A percentile compares a stretch with the other conserved stretches of the same genome.
Conservation (phyloP, 2,113 vertebrate genomes). For the Promerops cafer region DNA sequence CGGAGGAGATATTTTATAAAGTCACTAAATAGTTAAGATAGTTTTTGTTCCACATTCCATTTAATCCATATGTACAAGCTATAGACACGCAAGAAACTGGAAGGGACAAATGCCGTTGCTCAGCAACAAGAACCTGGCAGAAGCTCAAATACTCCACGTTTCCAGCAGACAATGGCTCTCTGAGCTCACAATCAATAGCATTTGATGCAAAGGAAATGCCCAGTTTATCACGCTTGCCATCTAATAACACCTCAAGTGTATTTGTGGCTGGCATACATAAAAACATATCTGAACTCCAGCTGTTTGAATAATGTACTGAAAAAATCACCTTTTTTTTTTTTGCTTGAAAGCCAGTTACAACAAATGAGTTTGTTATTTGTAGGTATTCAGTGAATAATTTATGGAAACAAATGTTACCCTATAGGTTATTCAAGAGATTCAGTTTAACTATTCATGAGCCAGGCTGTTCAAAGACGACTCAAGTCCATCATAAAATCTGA, state of each 20-base stretch:
- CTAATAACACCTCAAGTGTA: constrained; percentile 35
- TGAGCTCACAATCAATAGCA: constrained; percentile 45
- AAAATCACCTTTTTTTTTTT: background rate
- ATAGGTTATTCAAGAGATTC: background rate
- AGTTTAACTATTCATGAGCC: background rate
- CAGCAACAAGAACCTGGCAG: constrained; percentile 64
- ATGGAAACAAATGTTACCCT: constrained; percentile 29
- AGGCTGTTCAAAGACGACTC: background rate
- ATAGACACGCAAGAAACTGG: constrained; percentile 36
- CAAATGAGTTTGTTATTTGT: constrained; percentile 5
- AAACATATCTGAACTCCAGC: constrained; percentile 7
- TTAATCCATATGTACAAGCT: constrained; percentile 53
- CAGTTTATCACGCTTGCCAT: constrained; percentile 24
- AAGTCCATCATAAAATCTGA: background rate
- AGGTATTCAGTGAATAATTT: constrained; percentile 47
- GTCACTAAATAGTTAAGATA: constrained; percentile 40
- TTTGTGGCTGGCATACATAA: background rate
- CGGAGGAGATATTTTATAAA: background rate
- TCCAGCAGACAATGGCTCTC: constrained; percentile 50
- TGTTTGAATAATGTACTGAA: constrained; percentile 21
- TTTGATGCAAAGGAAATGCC: constrained; percentile 56
- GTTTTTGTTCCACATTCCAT: background rate
- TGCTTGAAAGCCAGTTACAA: background rate
- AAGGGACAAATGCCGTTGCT: constrained; percentile 61
- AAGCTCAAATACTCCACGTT: constrained; percentile 41